These are phyloP conservation scores for Abscondita cerata DNA, from an alignment of 2,888 invertebrate species.

Conservation along the genomic window DNA sequence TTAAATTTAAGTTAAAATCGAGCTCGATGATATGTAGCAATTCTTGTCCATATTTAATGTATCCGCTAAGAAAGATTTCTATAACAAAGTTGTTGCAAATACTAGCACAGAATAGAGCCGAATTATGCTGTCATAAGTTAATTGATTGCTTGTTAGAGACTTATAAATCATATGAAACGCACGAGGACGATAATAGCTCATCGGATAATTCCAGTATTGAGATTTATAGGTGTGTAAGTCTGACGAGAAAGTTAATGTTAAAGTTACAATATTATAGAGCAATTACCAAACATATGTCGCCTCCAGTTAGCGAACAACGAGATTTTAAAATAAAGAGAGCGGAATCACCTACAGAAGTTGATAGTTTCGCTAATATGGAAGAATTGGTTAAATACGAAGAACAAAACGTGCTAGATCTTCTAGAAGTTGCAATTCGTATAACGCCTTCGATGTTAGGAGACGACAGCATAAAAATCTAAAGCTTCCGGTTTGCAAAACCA, in stretches of 20 bases:
- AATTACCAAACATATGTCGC: constrained; percentile 74
- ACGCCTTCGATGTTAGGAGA: constrained; percentile 67
- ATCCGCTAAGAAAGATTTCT: constrained; percentile 75
- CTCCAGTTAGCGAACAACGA: constrained; percentile 62
- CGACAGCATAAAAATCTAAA: constrained; percentile 68
- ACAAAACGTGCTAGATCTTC: constrained; percentile 68
- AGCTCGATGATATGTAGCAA: constrained; percentile 75
- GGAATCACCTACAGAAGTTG: constrained; percentile 54
- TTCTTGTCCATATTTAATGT: constrained; percentile 74
- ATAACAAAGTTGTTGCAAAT: constrained; percentile 79
- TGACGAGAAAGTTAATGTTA: no score
- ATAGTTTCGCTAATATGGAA: constrained; percentile 65
- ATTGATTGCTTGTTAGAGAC: constrained; percentile 73
- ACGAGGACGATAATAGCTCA: constrained; percentile 61
- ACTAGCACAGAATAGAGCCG: constrained; percentile 71
- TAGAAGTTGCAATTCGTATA: constrained; percentile 66
- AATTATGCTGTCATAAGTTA: constrained; percentile 73
- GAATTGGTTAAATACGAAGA: constrained; percentile 72
- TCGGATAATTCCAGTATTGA: constrained; percentile 67
- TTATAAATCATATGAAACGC: constrained; percentile 66
- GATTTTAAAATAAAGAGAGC: constrained; percentile 58
- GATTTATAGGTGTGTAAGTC: constrained; percentile 75
- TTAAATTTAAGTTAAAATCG: constrained; percentile 62
- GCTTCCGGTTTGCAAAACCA: constrained; percentile 40
- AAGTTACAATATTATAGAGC: no score